Evolutionary conservation across 2,888 invertebrate species (phyloP), one percentile per base, ranked within the genome.

Genomic region (Panzeria rudis): DNA sequence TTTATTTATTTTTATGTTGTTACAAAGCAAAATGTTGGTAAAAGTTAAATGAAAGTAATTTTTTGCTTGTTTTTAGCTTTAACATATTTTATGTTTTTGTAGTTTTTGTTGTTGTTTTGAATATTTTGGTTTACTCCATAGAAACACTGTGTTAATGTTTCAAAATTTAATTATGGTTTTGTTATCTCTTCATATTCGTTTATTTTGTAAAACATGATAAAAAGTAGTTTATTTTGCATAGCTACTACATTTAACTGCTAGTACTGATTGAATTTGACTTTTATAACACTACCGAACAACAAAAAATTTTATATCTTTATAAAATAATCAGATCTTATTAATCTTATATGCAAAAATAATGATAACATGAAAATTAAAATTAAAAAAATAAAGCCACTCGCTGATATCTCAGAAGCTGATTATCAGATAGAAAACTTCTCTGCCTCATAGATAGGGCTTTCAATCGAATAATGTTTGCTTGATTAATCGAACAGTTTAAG

Each of bases 1-100:
- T 13, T 3, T 44, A 47, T n/a, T n/a, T 25, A 23, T 52, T 52
- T 52, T 52, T 23, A 11, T 23, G 1, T 52, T 52, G 23, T 13
- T 23, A 7, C 20, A 35, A 38, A 61, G 0, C 15, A 47, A 47
- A 29, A n/a, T 32, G 11, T 20, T 13, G 52, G 75, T 75, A 64
- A 64, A 75, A 75, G 64, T 68, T 66, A 68, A 56, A 66, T 77
- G 77, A 77, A 68, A 68, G 68, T 47, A 29, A 66, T 17, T 59
- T 35, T 77, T 47, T 25, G 54, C 52, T 35, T n/a, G n/a, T 75
- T 62, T 62, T 38, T 35, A 62, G n/a, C 13, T 77, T 29, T 56
- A 41, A 44, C 61, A 59, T 59, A 44, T 38, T 29, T 69, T n/a
- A 17, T 68, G 23, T 25, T 20, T 50, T 17, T 13, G 25, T 44